Percentiles rank a stretch among this genome's conserved stretches.
Conservation (phyloP, 1,140 invertebrate species). For the Mycetomoellerius zeteki region DNA sequence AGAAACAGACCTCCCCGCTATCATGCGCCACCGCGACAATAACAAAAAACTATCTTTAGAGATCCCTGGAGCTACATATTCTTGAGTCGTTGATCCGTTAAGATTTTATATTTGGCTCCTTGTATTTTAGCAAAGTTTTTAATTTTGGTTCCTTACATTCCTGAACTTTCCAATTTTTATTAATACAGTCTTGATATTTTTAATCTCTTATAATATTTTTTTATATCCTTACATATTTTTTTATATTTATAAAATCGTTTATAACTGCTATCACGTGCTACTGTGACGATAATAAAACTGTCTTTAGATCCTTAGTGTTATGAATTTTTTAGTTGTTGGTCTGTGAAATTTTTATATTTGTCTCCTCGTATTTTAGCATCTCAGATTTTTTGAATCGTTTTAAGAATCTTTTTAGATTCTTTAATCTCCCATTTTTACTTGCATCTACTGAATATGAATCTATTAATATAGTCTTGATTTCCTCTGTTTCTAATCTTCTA, state of each 20-base stretch:
- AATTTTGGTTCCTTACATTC: background rate
- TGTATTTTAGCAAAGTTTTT: background rate
- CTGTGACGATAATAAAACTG: no score
- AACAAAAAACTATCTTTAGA: slow-evolving; percentile 39
- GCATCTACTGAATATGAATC: background rate
- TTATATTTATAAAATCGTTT: background rate
- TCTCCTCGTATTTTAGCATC: background rate
- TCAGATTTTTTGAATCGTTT: background rate
- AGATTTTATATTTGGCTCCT: slow-evolving; percentile 3
- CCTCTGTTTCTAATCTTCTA: no score
- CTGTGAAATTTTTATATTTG: background rate
- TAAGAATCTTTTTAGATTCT: background rate
- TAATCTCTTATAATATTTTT: background rate
- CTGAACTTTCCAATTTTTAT: background rate
- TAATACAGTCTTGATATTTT: background rate
- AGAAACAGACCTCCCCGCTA: background rate
- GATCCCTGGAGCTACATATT: slow-evolving; percentile 12
- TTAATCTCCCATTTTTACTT: background rate
- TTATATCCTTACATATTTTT: no score
- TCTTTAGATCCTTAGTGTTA: no score
- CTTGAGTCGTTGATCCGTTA: slow-evolving; percentile 9
- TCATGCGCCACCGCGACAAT: background rate
- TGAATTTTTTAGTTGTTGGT: no score
- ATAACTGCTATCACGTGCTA: no score
- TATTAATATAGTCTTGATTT: background rate